phyloP scores from a whole-genome alignment of 2,797 vertebrate species.

The Cichlasoma orientale region DNA sequence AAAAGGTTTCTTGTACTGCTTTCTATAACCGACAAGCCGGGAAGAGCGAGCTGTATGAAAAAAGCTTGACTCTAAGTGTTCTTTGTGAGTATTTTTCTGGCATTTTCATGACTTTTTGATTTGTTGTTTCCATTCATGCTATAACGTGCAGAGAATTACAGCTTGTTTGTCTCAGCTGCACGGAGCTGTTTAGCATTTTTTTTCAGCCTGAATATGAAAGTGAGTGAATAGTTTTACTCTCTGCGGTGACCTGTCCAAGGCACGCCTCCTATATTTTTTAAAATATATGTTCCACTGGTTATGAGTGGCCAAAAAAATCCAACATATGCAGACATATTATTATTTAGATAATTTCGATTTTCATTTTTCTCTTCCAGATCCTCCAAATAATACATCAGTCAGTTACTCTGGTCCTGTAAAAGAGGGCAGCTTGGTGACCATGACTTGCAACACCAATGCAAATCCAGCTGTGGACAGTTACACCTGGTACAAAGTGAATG shows the following conservation, averaged over 20 bases:
- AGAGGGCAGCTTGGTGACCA: conserved; percentile 54
- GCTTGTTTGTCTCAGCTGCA: too few species aligned
- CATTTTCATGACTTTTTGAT: background rate
- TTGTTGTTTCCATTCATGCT: rapidly evolving
- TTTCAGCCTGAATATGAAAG: too few species aligned
- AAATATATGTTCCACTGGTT: too few species aligned
- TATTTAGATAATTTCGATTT: background rate
- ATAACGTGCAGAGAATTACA: too few species aligned
- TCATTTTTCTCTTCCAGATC: conserved; percentile 51
- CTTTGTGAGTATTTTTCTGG: conserved; percentile 58
- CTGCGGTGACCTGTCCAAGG: too few species aligned
- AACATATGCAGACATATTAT: background rate
- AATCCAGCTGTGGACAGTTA: conserved; percentile 60
- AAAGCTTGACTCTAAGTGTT: conserved; percentile 50
- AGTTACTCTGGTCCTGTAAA: conserved; percentile 40
- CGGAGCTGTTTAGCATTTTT: too few species aligned
- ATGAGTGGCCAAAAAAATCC: too few species aligned
- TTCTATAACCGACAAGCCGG: conserved; percentile 59
- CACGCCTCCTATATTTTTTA: too few species aligned
- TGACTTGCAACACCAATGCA: conserved; percentile 63
- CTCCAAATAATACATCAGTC: conserved; percentile 64
- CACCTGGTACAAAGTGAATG: conserved; percentile 64
- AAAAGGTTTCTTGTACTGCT: conserved; percentile 56
- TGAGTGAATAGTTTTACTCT: too few species aligned
- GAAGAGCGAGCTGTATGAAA: conserved; percentile 29